Percentiles rank a stretch among this genome's conserved stretches.
Conservation (phyloP, 2,113 vertebrate genomes). For the Aegotheles bennettii region DNA sequence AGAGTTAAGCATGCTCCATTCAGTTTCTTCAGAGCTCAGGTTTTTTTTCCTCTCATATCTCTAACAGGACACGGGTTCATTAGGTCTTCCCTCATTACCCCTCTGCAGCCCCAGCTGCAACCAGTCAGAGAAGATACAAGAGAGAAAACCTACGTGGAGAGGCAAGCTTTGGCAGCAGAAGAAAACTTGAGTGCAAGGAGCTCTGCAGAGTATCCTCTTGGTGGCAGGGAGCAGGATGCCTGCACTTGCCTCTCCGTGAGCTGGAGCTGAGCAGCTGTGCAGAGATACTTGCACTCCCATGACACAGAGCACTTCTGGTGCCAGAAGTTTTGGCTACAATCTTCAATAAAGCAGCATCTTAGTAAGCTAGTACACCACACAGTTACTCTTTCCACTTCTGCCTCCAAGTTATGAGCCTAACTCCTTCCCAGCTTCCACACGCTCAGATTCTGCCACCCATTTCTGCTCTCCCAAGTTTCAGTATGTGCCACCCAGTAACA, state of each 20-base stretch:
- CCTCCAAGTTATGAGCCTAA: background rate
- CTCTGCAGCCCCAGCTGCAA: background rate
- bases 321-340: background rate
- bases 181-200: background rate
- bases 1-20: background rate
- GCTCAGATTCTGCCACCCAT: background rate
- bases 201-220: background rate
- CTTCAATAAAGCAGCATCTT: background rate
- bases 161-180: background rate
- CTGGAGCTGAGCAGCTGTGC: no score
- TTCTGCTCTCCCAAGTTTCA: background rate
- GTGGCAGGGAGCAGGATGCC: background rate
- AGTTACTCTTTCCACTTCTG: background rate
- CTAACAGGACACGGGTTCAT: background rate
- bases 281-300: background rate
- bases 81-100: background rate
- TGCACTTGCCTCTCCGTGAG: fast-evolving
- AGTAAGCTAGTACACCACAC: background rate
- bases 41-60: background rate
- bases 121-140: background rate
- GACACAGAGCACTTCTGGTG: background rate
- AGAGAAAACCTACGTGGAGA: background rate
- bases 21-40: background rate
- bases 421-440: background rate
- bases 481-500: background rate